Evolutionary conservation across 2,113 vertebrate species (phyloP).

Genomic region (Anser brachyrhynchus): DNA sequence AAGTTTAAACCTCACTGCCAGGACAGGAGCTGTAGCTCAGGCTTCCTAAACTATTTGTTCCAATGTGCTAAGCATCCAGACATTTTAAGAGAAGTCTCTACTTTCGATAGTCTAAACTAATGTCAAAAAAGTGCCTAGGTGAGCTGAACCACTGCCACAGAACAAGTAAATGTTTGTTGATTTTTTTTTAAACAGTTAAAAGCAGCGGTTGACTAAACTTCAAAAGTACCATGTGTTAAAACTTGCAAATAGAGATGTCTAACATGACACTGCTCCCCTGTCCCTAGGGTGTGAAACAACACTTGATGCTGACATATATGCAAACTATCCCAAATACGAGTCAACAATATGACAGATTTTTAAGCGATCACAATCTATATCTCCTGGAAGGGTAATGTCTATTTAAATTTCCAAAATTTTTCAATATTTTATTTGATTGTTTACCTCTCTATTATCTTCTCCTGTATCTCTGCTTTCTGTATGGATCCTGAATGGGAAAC

Average conservation of each 20-base stretch:
- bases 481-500: constrained; percentile 92
- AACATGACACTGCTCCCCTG: not conserved
- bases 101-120: not conserved
- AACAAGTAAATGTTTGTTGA: not conserved
- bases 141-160: not conserved
- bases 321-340: not conserved
- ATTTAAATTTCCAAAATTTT: not conserved
- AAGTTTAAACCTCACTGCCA: not conserved
- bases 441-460: constrained; percentile 82
- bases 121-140: not conserved
- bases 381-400: not conserved
- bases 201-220: not conserved
- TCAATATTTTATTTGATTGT: not conserved
- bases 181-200: not conserved
- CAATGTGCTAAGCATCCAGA: not conserved
- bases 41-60: not conserved
- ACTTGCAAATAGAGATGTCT: not conserved
- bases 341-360: not conserved
- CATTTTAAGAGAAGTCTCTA: not conserved
- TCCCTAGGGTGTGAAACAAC: not conserved
- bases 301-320: not conserved
- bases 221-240: not conserved
- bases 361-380: not conserved
- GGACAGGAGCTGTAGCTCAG: not conserved
- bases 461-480: constrained; percentile 85